These are phyloP conservation scores for Hassar affinis DNA, from an alignment of 2,113 vertebrate species.

Conservation along the genomic window DNA sequence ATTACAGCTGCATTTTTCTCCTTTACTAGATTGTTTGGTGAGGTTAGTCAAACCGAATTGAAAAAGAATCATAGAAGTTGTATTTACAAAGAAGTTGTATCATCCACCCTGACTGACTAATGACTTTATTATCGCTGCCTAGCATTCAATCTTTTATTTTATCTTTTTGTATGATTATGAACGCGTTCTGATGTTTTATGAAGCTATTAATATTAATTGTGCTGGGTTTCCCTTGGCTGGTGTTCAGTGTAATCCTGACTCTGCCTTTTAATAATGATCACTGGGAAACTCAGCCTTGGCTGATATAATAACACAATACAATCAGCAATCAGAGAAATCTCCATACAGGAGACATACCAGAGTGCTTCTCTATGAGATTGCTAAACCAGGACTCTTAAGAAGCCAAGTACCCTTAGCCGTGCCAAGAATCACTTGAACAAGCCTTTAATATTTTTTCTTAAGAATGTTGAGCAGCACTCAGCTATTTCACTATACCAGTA, in stretches of 20 bases:
- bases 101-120: no score
- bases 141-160: background rate
- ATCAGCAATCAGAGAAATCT: background rate
- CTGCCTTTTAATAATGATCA: background rate
- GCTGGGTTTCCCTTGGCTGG: background rate
- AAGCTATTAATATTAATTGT: background rate
- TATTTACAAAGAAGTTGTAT: background rate
- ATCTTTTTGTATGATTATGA: background rate
- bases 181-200: background rate
- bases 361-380: background rate
- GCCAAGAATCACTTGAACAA: background rate
- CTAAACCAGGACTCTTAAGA: background rate
- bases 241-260: background rate
- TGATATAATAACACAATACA: background rate
- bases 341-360: background rate
- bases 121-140: no score
- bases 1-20: background rate
- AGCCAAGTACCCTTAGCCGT: background rate
- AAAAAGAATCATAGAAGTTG: background rate
- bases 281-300: background rate
- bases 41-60: background rate
- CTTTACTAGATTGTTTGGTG: constrained; percentile 1
- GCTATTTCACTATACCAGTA: no score
- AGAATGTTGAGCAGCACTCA: no score
- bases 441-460: background rate